These are phyloP conservation scores for Oreotrochilus melanogaster DNA, from an alignment of 2,113 vertebrate species.

Conservation along the genomic window DNA sequence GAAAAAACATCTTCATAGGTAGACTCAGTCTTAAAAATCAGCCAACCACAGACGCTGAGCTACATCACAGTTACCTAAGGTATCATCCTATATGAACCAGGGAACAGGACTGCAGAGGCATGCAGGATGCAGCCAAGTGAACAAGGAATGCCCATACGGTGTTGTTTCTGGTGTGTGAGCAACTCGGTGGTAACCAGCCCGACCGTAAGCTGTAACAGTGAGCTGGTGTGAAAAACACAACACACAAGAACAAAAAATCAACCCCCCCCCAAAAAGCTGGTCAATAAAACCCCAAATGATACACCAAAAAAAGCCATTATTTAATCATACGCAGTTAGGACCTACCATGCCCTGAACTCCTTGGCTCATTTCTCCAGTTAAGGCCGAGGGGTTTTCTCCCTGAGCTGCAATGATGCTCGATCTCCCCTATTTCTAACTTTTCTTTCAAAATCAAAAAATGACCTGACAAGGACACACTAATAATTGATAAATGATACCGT, in stretches of 20 bases:
- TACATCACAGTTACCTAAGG: background rate
- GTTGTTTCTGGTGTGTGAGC: background rate
- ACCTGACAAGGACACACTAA: background rate
- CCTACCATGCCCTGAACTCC: background rate
- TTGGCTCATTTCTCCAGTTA: background rate
- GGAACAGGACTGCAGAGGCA: background rate
- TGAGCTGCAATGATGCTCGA: background rate
- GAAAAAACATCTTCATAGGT: background rate
- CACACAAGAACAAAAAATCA: too few species aligned
- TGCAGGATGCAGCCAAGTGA: fast-evolving
- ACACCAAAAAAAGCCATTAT: background rate
- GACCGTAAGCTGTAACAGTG: background rate
- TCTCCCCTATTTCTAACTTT: background rate
- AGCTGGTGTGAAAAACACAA: background rate
- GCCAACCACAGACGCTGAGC: background rate
- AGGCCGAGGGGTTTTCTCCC: background rate
- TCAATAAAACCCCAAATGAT: background rate
- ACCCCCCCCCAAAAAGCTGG: background rate
- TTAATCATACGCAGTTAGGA: background rate
- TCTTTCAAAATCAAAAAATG: background rate
- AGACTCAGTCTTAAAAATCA: slow-evolving; percentile 13
- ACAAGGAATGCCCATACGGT: background rate
- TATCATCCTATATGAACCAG: background rate
- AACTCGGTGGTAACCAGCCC: background rate
- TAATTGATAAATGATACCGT: fast-evolving